A percentile compares a stretch with the other conserved stretches of the same genome.
phyloP scores from a whole-genome alignment of 2,113 vertebrate genomes.

The Seriola rivoliana region DNA sequence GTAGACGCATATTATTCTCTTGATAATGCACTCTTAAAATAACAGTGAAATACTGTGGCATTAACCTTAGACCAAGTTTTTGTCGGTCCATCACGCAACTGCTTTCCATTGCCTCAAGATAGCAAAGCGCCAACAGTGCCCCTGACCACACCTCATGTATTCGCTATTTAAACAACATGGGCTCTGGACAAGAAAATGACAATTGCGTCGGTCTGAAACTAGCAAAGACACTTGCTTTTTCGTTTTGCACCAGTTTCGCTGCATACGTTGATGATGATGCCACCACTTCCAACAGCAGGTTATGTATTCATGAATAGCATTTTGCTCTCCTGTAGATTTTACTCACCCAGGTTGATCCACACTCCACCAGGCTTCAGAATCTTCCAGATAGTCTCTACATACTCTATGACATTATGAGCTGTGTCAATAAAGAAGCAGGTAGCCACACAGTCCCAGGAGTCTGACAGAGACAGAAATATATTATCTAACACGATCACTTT shows the following conservation, averaged over 20 bases:
- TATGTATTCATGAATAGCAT: not conserved
- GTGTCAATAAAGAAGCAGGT: conserved; percentile 99
- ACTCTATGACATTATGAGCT: conserved; percentile 98
- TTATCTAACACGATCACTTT: not conserved
- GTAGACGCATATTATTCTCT: too few species aligned
- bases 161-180: too few species aligned
- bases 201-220: too few species aligned
- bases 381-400: conserved; percentile 99
- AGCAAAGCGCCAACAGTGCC: too few species aligned
- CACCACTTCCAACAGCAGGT: not conserved
- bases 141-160: too few species aligned
- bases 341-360: conserved; percentile 98
- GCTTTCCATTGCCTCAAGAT: too few species aligned
- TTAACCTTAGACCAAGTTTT: too few species aligned
- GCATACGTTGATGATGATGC: not conserved
- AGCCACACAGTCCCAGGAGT: conserved; percentile 95
- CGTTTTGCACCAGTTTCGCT: not conserved
- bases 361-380: conserved; percentile 98
- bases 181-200: too few species aligned
- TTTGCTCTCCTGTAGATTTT: not conserved
- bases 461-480: conserved; percentile 76
- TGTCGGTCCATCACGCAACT: too few species aligned
- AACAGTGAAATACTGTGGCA: too few species aligned
- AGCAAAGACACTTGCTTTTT: too few species aligned
- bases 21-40: too few species aligned